Evolutionary conservation across 2,797 vertebrate species (phyloP), one percentile per base, ranked within the genome.

Genomic region (Rhabdophis nuchalis): DNA sequence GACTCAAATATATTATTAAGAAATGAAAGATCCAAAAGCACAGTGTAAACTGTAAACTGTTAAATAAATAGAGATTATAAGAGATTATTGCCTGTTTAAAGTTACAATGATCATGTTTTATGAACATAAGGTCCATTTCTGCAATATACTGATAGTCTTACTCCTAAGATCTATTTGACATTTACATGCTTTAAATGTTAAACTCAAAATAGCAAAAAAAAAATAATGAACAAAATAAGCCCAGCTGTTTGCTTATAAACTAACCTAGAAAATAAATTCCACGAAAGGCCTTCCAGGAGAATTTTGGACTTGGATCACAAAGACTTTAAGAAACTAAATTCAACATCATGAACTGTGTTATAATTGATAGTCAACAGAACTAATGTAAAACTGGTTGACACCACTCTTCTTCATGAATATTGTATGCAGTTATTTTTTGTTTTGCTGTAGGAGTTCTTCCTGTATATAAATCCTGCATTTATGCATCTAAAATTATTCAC

Each of bases 401-500:
- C 91, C 89, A 88, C 0, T 85, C 58, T 93, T 94, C 23, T 25
- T 11, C 25, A 4, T 20, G 20, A 29, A 25, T 90, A 90, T 85
- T 90, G 25, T 86, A 87, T 77, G 87, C 27, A n/a, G 46, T 87
- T 18, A 93, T 57, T 0, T 0, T 46, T 60, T 77, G 89, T 90
- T 93, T 94, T 68, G 23, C 88, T 86, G 87, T 92, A 94, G 92
- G 86, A 93, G 72, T 50, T 86, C 88, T 92, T 53, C 90, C 85
- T 96, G 93, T 92, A 61, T 87, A 92, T 93, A 90, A 92, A 95
- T 68, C 64, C 94, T 94, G 93, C 93, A 94, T 91, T 92, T 94
- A 95, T 96, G 94, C 94, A 94, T 95, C 96, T 96, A 95, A 95
- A 96, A 97, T 96, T 96, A 96, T 96, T 96, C 97, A 96, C 95